Conservation (phyloP, 2,888 invertebrate species). For the Megalurothrips usitatus region DNA sequence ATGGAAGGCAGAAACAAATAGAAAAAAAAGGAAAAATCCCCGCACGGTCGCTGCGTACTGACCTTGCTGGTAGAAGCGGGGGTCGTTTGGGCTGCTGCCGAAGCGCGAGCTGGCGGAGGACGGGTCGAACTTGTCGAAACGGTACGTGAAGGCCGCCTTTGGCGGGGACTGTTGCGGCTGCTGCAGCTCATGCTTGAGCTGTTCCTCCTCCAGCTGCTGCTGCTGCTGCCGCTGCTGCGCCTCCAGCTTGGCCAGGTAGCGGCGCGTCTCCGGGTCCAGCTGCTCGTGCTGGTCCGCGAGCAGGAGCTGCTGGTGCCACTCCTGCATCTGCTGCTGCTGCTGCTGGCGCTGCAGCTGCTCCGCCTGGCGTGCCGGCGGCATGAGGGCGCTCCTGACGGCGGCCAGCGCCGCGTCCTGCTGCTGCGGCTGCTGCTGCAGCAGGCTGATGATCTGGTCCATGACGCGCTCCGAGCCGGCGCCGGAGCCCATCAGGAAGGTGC, state of each 20-base stretch:
- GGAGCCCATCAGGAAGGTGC: neutral
- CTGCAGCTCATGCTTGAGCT: neutral
- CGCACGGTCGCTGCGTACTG: neutral
- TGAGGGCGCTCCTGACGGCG: neutral
- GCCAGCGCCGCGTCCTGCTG: neutral
- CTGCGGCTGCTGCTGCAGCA: neutral
- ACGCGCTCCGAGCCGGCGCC: neutral
- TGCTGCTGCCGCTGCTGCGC: neutral
- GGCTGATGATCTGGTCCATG: neutral
- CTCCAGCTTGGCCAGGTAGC: neutral
- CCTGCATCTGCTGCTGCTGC: neutral
- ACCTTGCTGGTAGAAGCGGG: neutral
- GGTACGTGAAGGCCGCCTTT: neutral
- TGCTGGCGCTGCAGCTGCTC: neutral
- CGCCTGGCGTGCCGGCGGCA: neutral
- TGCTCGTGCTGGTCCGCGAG: neutral
- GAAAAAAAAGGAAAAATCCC: no score
- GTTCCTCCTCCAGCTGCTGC: neutral
- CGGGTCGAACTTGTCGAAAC: neutral
- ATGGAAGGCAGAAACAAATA: no score
- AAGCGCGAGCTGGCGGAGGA: neutral
- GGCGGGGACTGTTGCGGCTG: neutral
- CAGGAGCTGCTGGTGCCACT: neutral
- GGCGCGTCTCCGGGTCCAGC: neutral
- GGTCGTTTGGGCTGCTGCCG: neutral